Conservation (phyloP, 2,113 vertebrate genomes). For the Halcyon senegalensis region DNA sequence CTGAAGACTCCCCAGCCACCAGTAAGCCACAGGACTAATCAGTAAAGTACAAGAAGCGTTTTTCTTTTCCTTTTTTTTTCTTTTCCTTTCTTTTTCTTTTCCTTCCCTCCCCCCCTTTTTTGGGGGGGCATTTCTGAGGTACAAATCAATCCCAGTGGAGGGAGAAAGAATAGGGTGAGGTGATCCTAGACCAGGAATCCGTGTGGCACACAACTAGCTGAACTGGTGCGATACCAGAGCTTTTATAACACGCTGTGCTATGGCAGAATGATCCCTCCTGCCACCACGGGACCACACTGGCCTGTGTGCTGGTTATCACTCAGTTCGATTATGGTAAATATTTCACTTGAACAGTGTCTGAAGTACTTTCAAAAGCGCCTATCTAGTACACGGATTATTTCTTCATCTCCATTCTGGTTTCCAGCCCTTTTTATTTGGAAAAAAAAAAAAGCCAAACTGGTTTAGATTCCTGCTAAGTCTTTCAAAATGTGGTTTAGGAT, state of each 20-base stretch:
- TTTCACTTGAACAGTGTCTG: background rate
- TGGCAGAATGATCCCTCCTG: background rate
- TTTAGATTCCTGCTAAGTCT: background rate
- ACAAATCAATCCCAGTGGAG: background rate
- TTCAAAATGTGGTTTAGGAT: background rate
- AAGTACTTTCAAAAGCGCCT: background rate
- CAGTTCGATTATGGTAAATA: background rate
- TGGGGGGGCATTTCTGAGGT: background rate
- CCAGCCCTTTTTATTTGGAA: background rate
- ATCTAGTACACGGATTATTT: background rate
- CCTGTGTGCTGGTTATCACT: background rate
- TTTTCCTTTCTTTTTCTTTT: background rate
- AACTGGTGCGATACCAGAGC: background rate
- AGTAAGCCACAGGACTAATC: background rate
- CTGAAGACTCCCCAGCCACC: background rate
- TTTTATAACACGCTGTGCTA: background rate
- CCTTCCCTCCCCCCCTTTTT: too few relatives aligned
- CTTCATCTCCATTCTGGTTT: background rate
- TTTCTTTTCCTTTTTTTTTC: accelerated
- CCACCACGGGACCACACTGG: background rate
- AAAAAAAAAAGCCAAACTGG: background rate
- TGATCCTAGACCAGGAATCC: background rate
- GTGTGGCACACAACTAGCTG: background rate
- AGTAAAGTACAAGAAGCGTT: background rate
- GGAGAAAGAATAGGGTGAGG: background rate